Conservation (phyloP, 2,888 invertebrate genomes). For the Zonitis immaculata region DNA sequence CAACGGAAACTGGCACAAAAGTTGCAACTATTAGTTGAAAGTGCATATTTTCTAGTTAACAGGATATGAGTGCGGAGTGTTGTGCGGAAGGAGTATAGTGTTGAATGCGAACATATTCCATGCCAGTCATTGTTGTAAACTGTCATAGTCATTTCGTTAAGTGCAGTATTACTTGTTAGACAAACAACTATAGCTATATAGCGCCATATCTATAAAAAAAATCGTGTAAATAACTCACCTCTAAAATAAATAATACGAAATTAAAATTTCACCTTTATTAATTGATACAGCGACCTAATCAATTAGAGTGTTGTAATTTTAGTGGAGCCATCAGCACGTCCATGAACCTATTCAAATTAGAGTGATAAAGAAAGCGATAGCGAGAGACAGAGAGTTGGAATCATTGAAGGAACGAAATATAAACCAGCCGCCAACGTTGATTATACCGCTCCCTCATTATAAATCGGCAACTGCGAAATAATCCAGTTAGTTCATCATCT, state of each 20-base stretch:
- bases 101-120: slow-evolving; percentile 30
- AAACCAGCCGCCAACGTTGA: slow-evolving; percentile 12
- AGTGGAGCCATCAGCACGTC: too few relatives aligned
- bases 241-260: too few relatives aligned
- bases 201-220: too few relatives aligned
- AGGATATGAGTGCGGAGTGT: slow-evolving; percentile 26
- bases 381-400: neutral
- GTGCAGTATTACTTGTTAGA: slow-evolving; percentile 38
- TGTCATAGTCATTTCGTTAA: slow-evolving; percentile 43
- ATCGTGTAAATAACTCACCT: too few relatives aligned
- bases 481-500: slow-evolving; percentile 31
- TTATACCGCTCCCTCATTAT: slow-evolving; percentile 16
- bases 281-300: too few relatives aligned
- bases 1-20: slow-evolving; percentile 5
- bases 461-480: slow-evolving; percentile 20
- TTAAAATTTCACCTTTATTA: too few relatives aligned
- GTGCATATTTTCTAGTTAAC: slow-evolving; percentile 24
- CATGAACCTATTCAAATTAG: neutral
- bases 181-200: slow-evolving; percentile 31
- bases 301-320: too few relatives aligned
- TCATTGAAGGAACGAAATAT: slow-evolving; percentile 9
- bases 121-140: slow-evolving; percentile 37
- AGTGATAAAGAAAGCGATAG: neutral
- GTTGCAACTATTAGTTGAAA: slow-evolving; percentile 17
- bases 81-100: slow-evolving; percentile 25